These are phyloP conservation scores for Charadrius vociferus DNA, from an alignment of 2,113 vertebrate species.

Conservation along the genomic window DNA sequence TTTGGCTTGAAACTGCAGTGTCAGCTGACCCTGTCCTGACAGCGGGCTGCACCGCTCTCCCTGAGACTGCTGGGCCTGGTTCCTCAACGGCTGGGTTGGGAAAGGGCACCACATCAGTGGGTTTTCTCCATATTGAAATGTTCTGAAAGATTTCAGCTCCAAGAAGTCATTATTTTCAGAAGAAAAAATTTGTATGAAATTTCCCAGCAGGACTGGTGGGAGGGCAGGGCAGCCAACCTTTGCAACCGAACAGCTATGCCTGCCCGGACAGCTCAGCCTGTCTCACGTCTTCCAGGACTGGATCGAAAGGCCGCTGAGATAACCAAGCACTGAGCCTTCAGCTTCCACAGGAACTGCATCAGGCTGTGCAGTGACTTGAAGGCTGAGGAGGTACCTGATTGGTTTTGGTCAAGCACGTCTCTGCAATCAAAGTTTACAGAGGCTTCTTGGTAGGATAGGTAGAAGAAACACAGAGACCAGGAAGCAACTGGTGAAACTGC, in stretches of 20 bases:
- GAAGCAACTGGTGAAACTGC: conserved; percentile 14
- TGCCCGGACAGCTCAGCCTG: background rate
- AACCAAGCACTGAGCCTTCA: background rate
- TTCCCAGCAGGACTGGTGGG: background rate
- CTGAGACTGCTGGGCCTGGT: background rate
- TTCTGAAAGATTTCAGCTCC: background rate
- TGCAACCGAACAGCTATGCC: background rate
- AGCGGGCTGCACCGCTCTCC: background rate
- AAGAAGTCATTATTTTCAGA: background rate
- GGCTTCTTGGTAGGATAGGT: background rate
- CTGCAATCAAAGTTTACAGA: background rate
- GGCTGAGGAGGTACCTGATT: background rate
- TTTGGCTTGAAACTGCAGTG: background rate
- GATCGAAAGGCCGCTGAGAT: background rate
- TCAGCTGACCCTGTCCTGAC: background rate
- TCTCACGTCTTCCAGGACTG: background rate
- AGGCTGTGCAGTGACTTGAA: background rate
- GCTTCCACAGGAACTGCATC: background rate
- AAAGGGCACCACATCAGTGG: background rate
- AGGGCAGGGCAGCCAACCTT: background rate
- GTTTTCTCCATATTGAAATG: background rate
- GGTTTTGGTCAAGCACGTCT: background rate
- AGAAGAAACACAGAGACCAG: conserved; percentile 10
- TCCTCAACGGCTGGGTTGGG: background rate
- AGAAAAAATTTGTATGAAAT: background rate